Percentiles rank a stretch among this genome's conserved stretches.
phyloP scores from a whole-genome alignment of 2,797 vertebrate genomes.

The Cuniculus paca region DNA sequence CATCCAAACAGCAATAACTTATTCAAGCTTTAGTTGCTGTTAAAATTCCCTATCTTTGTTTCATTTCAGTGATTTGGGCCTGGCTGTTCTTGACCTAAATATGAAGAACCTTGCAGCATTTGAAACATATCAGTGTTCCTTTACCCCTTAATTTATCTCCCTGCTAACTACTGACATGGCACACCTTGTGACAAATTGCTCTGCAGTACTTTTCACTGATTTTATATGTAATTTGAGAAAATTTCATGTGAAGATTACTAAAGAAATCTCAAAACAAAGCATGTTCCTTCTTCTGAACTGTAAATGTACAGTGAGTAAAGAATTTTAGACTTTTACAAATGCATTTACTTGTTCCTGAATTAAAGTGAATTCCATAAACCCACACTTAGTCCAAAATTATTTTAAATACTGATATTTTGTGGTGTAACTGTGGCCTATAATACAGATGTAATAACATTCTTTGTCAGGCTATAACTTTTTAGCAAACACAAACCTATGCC shows the following conservation, averaged over 20 bases:
- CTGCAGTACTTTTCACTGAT: not conserved
- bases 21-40: not conserved
- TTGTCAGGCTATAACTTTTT: constrained; percentile 82
- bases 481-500: constrained; percentile 71
- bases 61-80: constrained; percentile 54
- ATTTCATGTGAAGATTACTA: constrained; percentile 72
- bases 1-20: constrained; percentile 12
- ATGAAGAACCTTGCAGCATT: not conserved
- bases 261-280: constrained; percentile 77
- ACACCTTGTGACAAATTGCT: constrained; percentile 13
- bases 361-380: constrained; percentile 76
- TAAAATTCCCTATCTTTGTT: constrained; percentile 42
- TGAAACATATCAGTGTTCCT: constrained; percentile 20
- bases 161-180: not conserved
- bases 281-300: constrained; percentile 77
- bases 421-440: constrained; percentile 80
- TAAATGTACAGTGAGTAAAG: constrained; percentile 67
- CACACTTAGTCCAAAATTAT: constrained; percentile 77
- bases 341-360: constrained; percentile 75
- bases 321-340: constrained; percentile 83
- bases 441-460: constrained; percentile 84
- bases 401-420: constrained; percentile 84
- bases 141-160: not conserved
- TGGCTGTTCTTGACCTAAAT: constrained; percentile 53
- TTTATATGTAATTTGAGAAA: constrained; percentile 71